A percentile compares a stretch with the other conserved stretches of the same genome.
phyloP scores from a whole-genome alignment of 2,888 invertebrate species.

The Chymomyza caudatula region DNA sequence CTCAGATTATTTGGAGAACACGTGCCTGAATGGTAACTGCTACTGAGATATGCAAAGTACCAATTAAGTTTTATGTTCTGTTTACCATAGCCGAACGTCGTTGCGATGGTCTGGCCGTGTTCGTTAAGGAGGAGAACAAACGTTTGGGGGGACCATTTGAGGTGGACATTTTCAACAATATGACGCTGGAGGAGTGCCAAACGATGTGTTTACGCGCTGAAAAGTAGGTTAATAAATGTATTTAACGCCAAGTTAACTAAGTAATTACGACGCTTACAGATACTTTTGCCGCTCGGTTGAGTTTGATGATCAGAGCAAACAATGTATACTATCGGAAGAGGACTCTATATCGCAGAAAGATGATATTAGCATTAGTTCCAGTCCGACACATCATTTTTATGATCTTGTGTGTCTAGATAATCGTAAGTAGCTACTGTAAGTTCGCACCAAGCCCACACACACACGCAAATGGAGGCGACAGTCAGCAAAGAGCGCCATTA shows the following conservation, averaged over 20 bases:
- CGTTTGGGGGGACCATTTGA: slow-evolving; percentile 92
- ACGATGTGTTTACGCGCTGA: slow-evolving; percentile 91
- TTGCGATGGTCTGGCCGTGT: slow-evolving; percentile 91
- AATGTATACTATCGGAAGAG: slow-evolving; percentile 93
- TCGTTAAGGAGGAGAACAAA: slow-evolving; percentile 93
- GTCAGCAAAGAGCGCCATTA: slow-evolving; percentile 49
- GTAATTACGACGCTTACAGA: slow-evolving; percentile 74
- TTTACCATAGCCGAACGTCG: slow-evolving; percentile 85
- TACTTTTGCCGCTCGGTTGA: slow-evolving; percentile 93
- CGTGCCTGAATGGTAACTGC: slow-evolving; percentile 87
- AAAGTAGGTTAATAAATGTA: slow-evolving; percentile 81
- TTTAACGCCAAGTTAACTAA: slow-evolving; percentile 42
- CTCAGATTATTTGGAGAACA: slow-evolving; percentile 93
- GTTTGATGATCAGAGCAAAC: slow-evolving; percentile 91
- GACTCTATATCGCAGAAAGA: slow-evolving; percentile 93
- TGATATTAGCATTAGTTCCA: slow-evolving; percentile 90
- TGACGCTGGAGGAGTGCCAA: slow-evolving; percentile 92
- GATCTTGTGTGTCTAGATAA: slow-evolving; percentile 93
- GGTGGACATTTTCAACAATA: slow-evolving; percentile 90
- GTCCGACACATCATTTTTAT: slow-evolving; percentile 91
- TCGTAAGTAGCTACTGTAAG: slow-evolving; percentile 83
- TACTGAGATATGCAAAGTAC: not conserved
- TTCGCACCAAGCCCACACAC: slow-evolving; percentile 17
- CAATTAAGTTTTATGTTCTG: not conserved
- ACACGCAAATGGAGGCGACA: not conserved